Evolutionary conservation across 1,140 invertebrate genomes (phyloP), one percentile per base, ranked within the genome.

Genomic region (Drosophila grimshawi): DNA sequence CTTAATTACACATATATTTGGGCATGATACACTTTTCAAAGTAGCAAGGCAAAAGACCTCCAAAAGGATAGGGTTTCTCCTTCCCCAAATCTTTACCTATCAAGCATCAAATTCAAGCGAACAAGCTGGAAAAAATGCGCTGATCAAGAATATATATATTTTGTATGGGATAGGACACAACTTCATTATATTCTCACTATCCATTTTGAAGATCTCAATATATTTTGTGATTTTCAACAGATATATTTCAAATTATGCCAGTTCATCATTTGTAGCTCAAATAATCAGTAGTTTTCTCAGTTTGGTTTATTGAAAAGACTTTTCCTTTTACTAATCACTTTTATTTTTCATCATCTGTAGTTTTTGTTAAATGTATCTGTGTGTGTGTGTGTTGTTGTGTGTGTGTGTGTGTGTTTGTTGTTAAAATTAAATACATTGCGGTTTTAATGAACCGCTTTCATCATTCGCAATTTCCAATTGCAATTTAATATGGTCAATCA

Each of bases 261-360:
- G 19, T 19, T 19, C 19, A 19, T 19, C 19, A 19, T 19, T 19
- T 19, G 19, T 19, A 19, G 19, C 19, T 19, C 19, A 0, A 43
- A 43, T 11, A n/a, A 4, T 11, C 1, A n/a, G 2, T 4, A 30
- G 32, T 41, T 53, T 10, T 10, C 4, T n/a, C 3, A 33, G 5
- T 59, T 10, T 2, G 11, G 37, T 43, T 27, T 8, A 73, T 61
- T 67, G 35, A 73, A 8, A 67, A 67, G 11, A 55, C 41, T 66
- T 65, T 52, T 60, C 48, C 67, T 86, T 86, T 86, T 80, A 88
- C 82, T 86, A 86, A 86, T 88, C 82, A 86, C 83, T 83, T 86
- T 88, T 86, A 88, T 86, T 86, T 88, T 80, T 81, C 64, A 66
- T 66, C 76, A 62, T 76, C 62, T 79, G 79, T 86, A 73, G 76